Base-by-base conservation (phyloP, 2,113 vertebrate species). In the Clarias batrachus region DNA sequence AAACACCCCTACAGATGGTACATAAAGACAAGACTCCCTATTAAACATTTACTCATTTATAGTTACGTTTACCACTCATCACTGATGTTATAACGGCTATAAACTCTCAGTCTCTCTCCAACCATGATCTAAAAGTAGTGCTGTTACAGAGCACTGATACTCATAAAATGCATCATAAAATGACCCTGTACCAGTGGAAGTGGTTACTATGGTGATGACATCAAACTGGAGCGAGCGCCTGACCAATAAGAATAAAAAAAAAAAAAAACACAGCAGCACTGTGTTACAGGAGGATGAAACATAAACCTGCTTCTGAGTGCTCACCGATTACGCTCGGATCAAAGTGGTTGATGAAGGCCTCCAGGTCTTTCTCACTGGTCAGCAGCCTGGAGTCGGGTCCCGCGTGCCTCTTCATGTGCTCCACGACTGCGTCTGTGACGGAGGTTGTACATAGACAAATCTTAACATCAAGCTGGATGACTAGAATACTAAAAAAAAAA, bases 241-340 rank as follows among this genome's bases (percentile, higher is more conserved):
- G 25, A 78, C 52, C 74, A 27, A 54, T 77, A 48, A 54, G 73
- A n/a, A 54, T 76, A 2, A 3, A 37, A 37, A 3, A 37, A 37
- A 37, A 37, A 37, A 37, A 37, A 37, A 37, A 37, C 2, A 1
- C 70, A 5, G n/a, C 41, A 74, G 37, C 37, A 12, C 70, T 30
- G 68, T 19, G 7, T 7, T 71, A 73, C 41, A 54, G 56, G 56
- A n/a, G 23, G n/a, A n/a, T 54, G 41, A 77, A 14, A 59, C 14
- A 30, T 19, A 23, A 8, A 80, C 56, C 56, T 33, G 16, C 25
- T n/a, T 7, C n/a, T 33, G 30, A 4, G 3, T 19, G 81, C 91
- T 88, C 86, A 95, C 95, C 95, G 0, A 96, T 82, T 2, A 95
- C 81, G n/a, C 95, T 95, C 77, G 94, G 92, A 0, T 95, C 95